Evolutionary conservation across 2,113 vertebrate species (phyloP), one percentile per base, ranked within the genome.

Genomic region (Siniperca knerii): DNA sequence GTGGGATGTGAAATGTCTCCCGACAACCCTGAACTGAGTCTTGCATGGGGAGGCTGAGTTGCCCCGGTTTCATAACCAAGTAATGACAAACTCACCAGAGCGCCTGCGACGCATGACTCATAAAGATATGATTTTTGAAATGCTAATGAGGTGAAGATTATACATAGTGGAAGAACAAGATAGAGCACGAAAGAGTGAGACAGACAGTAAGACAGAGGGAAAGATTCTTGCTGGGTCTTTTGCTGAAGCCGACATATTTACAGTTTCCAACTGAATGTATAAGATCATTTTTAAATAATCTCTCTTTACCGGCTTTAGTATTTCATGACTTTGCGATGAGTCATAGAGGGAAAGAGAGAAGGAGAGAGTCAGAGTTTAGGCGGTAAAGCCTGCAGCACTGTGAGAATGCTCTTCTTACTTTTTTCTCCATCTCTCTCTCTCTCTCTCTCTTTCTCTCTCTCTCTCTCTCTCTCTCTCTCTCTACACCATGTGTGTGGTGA

Each of bases 121-220:
- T 87, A 93, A 88, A 87, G 85, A 93, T 94, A 90, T 58, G 72
- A 89, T 90, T 90, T 93, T 92, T 94, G 65, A 93, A 94, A 95
- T 93, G 92, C 90, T 93, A 95, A 93, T 92, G 89, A 91, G 81
- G 72, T 75, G 78, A 89, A 92, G 91, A 93, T 95, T 94, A 93
- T 91, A 90, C 87, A 68, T 78, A 88, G 87, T 77, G 83, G 70
- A 75, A 85, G 79, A 80, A 82, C 73, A 50, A 87, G 86, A 90
- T 71, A 87, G 87, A 89, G 87, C 15, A 37, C 21, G 60, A 77
- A 86, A 81, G 84, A 85, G 77, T 50, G 64, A 90, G 92, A 82
- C 70, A 78, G 87, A 86, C 81, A 73, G 65, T 79, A 78, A 85
- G 79, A 90, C 86, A 85, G 75, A 81, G 70, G 71, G 77, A 74